Evolutionary conservation across 2,113 vertebrate genomes (phyloP), one percentile per base, ranked within the genome.

Genomic region (Cacatua alba): DNA sequence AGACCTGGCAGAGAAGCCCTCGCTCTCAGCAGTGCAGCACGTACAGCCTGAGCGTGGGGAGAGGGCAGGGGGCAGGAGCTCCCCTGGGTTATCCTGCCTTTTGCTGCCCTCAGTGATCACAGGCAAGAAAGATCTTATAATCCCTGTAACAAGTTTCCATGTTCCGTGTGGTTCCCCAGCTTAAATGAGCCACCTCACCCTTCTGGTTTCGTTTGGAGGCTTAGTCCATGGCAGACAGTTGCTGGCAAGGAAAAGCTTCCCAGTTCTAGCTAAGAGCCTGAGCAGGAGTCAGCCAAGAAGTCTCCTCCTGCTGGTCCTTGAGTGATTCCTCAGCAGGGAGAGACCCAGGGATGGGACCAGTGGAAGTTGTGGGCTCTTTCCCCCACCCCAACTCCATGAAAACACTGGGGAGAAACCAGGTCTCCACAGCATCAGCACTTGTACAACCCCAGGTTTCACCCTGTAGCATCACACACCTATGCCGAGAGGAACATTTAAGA

Each of bases 11-110:
- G 70, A 59, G 69, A 51, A 62, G 43, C 48, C 57, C 46, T 16
- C 2, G 1, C 35, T 31, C 43, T 1, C 62, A 3, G 21, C 2
- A 1, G n/a, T 7, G 15, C 65, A 21, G 80, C 53, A 63, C 6
- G 1, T 6, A 35, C 41, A 46, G 86, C 53, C 39, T 3, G 5
- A 88, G 67, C 43, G 1, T 0, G 1, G n/a, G 62, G 46, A 67
- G 63, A 37, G 43, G 29, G 70, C 65, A n/a, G 29, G 19, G 39
- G 48, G 21, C 44, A 29, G 80, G 17, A 75, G 72, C 76, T 63
- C 28, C 48, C 35, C 33, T 1, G 2, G 0, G 0, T 63, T 29
- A 14, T 9, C 59, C 91, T 84, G 86, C 77, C 77, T 62, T 77
- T 75, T 39, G 64, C 51, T 46, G 64, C 23, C 29, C 82, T 76